These are phyloP conservation scores for Trichoplusia ni DNA, from an alignment of 1,140 invertebrate genomes.

Conservation along the genomic window DNA sequence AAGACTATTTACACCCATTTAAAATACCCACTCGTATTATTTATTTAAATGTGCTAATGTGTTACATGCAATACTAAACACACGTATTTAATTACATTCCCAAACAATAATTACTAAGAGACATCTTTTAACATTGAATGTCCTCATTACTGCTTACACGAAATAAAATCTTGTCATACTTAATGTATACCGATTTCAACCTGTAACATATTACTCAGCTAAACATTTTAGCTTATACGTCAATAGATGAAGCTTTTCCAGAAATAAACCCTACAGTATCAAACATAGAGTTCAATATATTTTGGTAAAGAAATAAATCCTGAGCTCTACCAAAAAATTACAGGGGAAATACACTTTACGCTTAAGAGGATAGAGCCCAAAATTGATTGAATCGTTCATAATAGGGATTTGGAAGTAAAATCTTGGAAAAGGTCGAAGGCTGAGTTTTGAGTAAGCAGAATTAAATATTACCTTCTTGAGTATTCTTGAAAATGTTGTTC, in stretches of 20 bases:
- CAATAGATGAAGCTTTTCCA: neutral
- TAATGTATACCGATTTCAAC: constrained; percentile 21
- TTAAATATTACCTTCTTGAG: constrained; percentile 16
- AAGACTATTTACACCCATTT: too few relatives aligned
- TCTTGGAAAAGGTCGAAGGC: constrained; percentile 15
- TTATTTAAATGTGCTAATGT: too few relatives aligned
- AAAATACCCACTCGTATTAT: too few relatives aligned
- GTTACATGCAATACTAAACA: too few relatives aligned
- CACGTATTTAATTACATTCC: too few relatives aligned
- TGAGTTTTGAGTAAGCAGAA: constrained; percentile 22
- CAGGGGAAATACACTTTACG: neutral
- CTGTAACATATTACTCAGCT: constrained; percentile 9
- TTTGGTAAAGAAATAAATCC: too few relatives aligned
- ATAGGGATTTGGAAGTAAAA: constrained; percentile 13
- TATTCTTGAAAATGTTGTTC: constrained; percentile 14
- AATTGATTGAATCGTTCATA: neutral
- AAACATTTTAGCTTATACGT: constrained; percentile 11
- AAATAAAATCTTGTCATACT: constrained; percentile 16
- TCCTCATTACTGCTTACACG: constrained; percentile 2
- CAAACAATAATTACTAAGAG: neutral
- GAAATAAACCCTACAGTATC: neutral
- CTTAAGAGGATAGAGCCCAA: neutral
- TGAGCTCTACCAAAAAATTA: too few relatives aligned
- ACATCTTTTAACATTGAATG: neutral
- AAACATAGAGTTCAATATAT: neutral